Conservation (phyloP, 2,888 invertebrate species). For the Acanthosepion pharaonis region DNA sequence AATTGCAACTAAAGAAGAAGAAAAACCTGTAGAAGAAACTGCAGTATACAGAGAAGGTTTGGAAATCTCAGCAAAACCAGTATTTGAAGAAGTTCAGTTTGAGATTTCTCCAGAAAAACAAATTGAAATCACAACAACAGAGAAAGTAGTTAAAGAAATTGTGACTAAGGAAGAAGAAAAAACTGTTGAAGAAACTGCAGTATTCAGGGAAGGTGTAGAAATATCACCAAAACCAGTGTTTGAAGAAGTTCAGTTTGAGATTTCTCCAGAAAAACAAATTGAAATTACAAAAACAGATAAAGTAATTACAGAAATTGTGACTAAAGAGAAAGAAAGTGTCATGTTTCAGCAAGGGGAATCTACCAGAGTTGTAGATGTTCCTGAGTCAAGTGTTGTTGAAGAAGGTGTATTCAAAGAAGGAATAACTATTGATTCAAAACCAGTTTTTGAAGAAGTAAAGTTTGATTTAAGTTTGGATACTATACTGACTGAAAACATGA, state of each 20-base stretch:
- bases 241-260: slow-evolving; percentile 46
- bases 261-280: slow-evolving; percentile 54
- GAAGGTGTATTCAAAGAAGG: slow-evolving; percentile 46
- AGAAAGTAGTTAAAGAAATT: slow-evolving; percentile 47
- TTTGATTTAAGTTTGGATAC: not conserved
- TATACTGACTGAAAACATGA: slow-evolving; percentile 48
- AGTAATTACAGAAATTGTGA: slow-evolving; percentile 49
- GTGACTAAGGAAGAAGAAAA: slow-evolving; percentile 51
- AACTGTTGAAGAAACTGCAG: slow-evolving; percentile 44
- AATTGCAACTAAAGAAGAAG: slow-evolving; percentile 50
- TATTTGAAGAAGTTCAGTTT: slow-evolving; percentile 44
- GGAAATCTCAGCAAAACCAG: slow-evolving; percentile 35
- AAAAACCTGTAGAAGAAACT: slow-evolving; percentile 51
- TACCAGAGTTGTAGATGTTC: not conserved
- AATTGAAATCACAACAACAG: slow-evolving; percentile 49
- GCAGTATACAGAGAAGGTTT: slow-evolving; percentile 48
- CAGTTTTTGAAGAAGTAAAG: slow-evolving; percentile 41
- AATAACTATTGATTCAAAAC: slow-evolving; percentile 35
- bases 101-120: slow-evolving; percentile 47
- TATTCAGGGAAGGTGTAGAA: slow-evolving; percentile 45
- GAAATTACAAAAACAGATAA: slow-evolving; percentile 53
- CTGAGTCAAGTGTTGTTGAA: not conserved
- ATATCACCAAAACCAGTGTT: slow-evolving; percentile 35
- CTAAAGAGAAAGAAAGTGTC: not conserved
- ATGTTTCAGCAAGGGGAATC: not conserved